Percentiles rank a stretch among this genome's conserved stretches.
phyloP scores from a whole-genome alignment of 2,888 invertebrate genomes.

The Hedychridium roseum region DNA sequence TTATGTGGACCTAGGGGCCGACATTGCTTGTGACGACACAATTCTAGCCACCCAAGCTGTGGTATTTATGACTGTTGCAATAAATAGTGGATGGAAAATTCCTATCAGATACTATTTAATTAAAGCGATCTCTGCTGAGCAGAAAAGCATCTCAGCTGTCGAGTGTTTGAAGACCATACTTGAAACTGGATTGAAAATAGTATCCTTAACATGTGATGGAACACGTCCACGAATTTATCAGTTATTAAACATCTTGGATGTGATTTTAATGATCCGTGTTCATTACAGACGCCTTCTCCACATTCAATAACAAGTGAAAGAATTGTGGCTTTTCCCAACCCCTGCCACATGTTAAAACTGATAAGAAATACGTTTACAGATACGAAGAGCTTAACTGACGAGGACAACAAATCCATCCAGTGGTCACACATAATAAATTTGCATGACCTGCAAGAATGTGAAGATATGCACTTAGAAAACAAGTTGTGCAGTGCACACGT shows the following conservation, averaged over 20 bases:
- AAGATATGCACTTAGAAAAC: too few relatives aligned
- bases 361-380: too few relatives aligned
- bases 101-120: slow-evolving; percentile 51
- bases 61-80: slow-evolving; percentile 43
- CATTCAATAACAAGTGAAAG: neutral
- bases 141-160: slow-evolving; percentile 25
- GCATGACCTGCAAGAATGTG: too few relatives aligned
- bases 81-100: slow-evolving; percentile 47
- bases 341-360: too few relatives aligned
- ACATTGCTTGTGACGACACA: slow-evolving; percentile 6
- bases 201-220: slow-evolving; percentile 11
- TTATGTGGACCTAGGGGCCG: slow-evolving; percentile 21
- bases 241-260: slow-evolving; percentile 1
- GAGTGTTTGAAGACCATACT: slow-evolving; percentile 6
- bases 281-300: slow-evolving; percentile 3
- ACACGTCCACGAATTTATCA: slow-evolving; percentile 1
- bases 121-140: slow-evolving; percentile 33
- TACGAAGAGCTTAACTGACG: too few relatives aligned
- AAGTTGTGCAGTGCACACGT: too few relatives aligned
- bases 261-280: neutral
- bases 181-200: slow-evolving; percentile 5
- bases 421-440: too few relatives aligned
- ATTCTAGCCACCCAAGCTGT: slow-evolving; percentile 33
- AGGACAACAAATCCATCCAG: too few relatives aligned
- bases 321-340: neutral